These are phyloP conservation scores for Agriotes lineatus DNA, from an alignment of 2,888 invertebrate genomes.

Conservation along the genomic window DNA sequence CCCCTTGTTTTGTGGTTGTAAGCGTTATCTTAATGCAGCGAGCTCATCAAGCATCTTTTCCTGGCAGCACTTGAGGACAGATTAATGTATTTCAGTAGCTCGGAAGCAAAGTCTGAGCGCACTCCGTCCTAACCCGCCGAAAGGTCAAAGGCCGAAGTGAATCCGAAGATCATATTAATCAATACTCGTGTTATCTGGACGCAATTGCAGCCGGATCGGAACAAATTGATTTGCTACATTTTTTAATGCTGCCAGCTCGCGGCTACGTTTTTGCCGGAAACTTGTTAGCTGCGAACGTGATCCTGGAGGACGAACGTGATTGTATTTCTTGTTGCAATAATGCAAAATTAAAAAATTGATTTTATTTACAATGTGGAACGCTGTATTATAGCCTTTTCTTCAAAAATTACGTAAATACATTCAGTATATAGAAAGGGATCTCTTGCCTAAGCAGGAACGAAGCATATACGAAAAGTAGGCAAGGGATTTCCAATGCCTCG, in stretches of 20 bases:
- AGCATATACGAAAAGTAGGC: too few relatives aligned
- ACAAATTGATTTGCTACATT: conserved; percentile 11
- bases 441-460: too few relatives aligned
- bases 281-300: neutral
- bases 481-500: too few relatives aligned
- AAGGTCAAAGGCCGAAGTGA: conserved; percentile 28
- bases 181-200: conserved; percentile 19
- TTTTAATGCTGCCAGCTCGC: conserved; percentile 5
- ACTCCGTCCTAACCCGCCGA: conserved; percentile 10
- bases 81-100: conserved; percentile 43
- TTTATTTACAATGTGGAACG: too few relatives aligned
- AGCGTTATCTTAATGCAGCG: conserved; percentile 40
- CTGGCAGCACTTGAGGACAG: conserved; percentile 42
- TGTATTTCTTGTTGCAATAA: too few relatives aligned
- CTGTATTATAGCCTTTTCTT: too few relatives aligned
- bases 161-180: conserved; percentile 30
- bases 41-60: conserved; percentile 38
- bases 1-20: conserved; percentile 22
- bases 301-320: too few relatives aligned
- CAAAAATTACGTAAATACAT: too few relatives aligned
- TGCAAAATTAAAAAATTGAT: too few relatives aligned
- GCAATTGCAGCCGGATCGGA: conserved; percentile 23
- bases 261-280: neutral
- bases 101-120: conserved; percentile 19
- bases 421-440: too few relatives aligned